phyloP scores from a whole-genome alignment of 1,140 invertebrate species.

The Neocloeon triangulifer region DNA sequence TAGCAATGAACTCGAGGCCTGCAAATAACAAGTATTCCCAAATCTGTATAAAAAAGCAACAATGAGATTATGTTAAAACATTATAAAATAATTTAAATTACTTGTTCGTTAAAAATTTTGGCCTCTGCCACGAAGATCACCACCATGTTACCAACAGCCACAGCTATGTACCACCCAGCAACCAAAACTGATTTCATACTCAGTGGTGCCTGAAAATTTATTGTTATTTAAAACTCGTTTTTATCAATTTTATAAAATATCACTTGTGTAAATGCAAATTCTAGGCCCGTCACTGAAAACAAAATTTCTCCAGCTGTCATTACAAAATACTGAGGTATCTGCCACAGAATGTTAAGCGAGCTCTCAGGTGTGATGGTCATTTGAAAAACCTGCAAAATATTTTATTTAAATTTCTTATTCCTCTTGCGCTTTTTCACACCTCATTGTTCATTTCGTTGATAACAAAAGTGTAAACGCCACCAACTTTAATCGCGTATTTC shows the following conservation, averaged over 20 bases:
- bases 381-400: too few relatives aligned
- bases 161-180: conserved; percentile 72
- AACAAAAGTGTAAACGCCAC: background rate
- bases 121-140: conserved; percentile 65
- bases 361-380: conserved; percentile 37
- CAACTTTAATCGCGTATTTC: too few relatives aligned
- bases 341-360: conserved; percentile 53
- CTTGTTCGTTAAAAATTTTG: conserved; percentile 33
- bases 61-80: too few relatives aligned
- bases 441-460: background rate
- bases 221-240: too few relatives aligned
- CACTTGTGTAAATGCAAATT: conserved; percentile 65
- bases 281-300: conserved; percentile 76
- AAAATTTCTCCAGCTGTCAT: conserved; percentile 69
- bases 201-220: conserved; percentile 64
- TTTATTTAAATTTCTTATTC: too few relatives aligned
- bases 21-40: too few relatives aligned
- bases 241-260: too few relatives aligned
- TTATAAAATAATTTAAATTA: too few relatives aligned
- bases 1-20: too few relatives aligned
- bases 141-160: conserved; percentile 76
- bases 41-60: too few relatives aligned
- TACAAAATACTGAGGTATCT: conserved; percentile 68
- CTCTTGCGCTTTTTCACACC: too few relatives aligned
- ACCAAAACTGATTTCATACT: conserved; percentile 84